Conservation (phyloP, 2,888 invertebrate species). For the Sminthurides aquaticus region DNA sequence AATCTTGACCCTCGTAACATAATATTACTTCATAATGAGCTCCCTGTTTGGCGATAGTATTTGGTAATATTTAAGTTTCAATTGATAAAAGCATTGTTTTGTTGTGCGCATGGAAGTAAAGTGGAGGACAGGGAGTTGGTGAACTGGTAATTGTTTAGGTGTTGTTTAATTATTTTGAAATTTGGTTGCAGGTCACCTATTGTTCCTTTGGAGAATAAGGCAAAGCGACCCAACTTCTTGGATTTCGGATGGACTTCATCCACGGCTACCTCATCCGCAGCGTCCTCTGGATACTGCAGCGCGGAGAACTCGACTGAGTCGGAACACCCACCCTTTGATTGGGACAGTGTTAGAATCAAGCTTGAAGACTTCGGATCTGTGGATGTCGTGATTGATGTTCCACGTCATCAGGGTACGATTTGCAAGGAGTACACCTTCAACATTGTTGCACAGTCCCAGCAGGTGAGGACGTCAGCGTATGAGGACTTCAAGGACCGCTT, state of each 20-base stretch:
- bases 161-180: too few species aligned
- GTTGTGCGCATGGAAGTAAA: too few species aligned
- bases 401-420: not conserved
- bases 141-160: too few species aligned
- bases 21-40: too few species aligned
- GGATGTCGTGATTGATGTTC: not conserved
- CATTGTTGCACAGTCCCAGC: not conserved
- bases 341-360: conserved; percentile 9
- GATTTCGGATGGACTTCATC: not conserved
- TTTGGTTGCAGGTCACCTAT: not conserved
- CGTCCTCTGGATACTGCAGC: conserved; percentile 18
- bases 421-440: not conserved
- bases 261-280: not conserved
- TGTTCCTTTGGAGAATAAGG: not conserved
- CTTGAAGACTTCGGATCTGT: not conserved
- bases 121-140: too few species aligned
- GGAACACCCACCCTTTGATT: conserved; percentile 21
- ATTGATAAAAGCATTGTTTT: too few species aligned
- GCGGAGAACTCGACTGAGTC: conserved; percentile 15
- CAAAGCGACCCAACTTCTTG: not conserved
- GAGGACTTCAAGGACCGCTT: not conserved
- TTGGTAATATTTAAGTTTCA: too few species aligned
- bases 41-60: too few species aligned
- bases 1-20: too few species aligned
- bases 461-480: not conserved